A percentile compares a stretch with the other conserved stretches of the same genome.
Evolutionary conservation across 1,140 invertebrate genomes (phyloP).

Genomic region (Pararge aegeria): DNA sequence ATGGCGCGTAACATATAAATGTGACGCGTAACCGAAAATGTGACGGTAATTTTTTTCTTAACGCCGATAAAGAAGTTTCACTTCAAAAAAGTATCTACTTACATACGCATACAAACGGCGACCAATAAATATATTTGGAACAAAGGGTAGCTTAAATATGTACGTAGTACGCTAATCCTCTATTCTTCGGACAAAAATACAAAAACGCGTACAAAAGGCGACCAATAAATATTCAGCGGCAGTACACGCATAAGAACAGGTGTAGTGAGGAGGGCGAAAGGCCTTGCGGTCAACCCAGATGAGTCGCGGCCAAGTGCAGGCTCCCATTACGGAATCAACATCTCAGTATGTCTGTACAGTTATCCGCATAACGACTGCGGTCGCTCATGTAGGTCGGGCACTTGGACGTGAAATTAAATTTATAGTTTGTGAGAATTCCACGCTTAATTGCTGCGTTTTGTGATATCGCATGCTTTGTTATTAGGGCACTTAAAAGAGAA

Average conservation of each 20-base stretch:
- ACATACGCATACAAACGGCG: no score
- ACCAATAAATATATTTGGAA: no score
- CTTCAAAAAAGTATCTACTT: no score
- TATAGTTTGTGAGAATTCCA: slow-evolving; percentile 58
- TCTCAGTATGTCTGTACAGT: slow-evolving; percentile 60
- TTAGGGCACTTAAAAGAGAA: slow-evolving; percentile 16
- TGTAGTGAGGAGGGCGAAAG: slow-evolving; percentile 41
- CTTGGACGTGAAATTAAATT: slow-evolving; percentile 67
- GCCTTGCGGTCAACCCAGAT: slow-evolving; percentile 68
- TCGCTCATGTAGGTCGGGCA: slow-evolving; percentile 63
- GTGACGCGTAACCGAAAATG: no score
- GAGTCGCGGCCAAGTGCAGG: slow-evolving; percentile 49
- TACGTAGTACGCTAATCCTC: no score
- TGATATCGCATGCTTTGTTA: slow-evolving; percentile 34
- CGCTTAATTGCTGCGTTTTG: slow-evolving; percentile 42
- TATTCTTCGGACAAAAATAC: neutral
- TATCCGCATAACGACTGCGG: slow-evolving; percentile 65
- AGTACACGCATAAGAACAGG: slow-evolving; percentile 33
- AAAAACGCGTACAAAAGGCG: slow-evolving; percentile 11
- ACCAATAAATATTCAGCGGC: slow-evolving; percentile 28
- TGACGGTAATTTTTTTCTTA: no score
- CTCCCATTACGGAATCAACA: slow-evolving; percentile 60
- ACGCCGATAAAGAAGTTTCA: no score
- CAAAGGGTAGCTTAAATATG: no score
- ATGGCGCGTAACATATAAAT: no score